Evolutionary conservation across 1,140 invertebrate genomes (phyloP), one percentile per base, ranked within the genome.

Genomic region (Stratiolaelaps scimitus): DNA sequence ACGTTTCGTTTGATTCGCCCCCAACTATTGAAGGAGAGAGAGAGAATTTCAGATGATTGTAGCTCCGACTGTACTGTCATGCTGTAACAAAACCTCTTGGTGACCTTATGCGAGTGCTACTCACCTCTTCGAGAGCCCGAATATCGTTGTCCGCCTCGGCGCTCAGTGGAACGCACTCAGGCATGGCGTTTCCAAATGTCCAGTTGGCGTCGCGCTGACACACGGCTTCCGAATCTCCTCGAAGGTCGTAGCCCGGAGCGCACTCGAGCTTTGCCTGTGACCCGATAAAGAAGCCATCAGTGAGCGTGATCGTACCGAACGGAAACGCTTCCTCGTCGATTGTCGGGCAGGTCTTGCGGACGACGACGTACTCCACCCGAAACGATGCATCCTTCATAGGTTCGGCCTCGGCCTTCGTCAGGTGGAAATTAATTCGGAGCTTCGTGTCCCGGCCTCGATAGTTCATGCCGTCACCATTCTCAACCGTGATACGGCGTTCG

Each of bases 321-420:
- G 53, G 53, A 34, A 60, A 60, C 13, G 53, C 13, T 34, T 60
- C 53, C 53, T 60, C 53, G 23, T 60, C 53, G 23, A 60, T 60
- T 1, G 53, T 60, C 2, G 53, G 53, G 20, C 53, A 60, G 1
- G 53, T 20, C 26, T 60, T 60, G 17, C 53, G 26, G 15, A 17
- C 13, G 23, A 60, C 34, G 26, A 29, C 53, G 53, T 60, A 60
- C 1, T 60, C 53, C 15, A 60, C 23, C 2, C 26, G 15, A 60
- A 60, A 60, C 13, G 53, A 60, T 2, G 53, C 53, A 23, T 60
- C 34, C 26, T 20, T 48, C 47, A 28, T 28, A 28, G 23, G 23
- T 60, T 17, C 53, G 26, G 20, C 15, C 2, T 60, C 53, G 26
- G 26, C 34, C 23, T 17, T 34, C 15, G 53, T 29, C 15, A 60